Evolutionary conservation across 2,888 invertebrate species (phyloP).

Genomic region (Monochamus alternatus): DNA sequence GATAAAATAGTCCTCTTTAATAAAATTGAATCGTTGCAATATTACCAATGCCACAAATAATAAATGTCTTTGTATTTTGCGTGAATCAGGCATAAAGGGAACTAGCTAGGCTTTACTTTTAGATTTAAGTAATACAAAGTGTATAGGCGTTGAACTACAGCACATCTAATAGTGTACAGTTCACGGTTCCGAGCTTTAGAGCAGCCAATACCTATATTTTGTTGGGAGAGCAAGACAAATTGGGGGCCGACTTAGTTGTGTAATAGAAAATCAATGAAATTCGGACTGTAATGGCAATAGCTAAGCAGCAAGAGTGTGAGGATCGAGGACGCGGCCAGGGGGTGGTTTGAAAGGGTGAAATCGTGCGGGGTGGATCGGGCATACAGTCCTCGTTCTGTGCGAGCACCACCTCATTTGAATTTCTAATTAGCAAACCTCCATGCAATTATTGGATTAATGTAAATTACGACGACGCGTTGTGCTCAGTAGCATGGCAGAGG

Average conservation of each 20-base stretch:
- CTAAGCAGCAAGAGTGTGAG: conserved; percentile 54
- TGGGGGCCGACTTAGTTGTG: conserved; percentile 61
- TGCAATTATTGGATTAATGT: conserved; percentile 96
- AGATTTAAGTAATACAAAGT: no score
- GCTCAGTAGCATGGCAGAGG: conserved; percentile 66
- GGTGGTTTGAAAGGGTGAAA: conserved; percentile 51
- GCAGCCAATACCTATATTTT: conserved; percentile 34
- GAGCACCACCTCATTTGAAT: conserved; percentile 77
- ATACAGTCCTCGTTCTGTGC: conserved; percentile 53
- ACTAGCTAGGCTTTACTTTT: no score
- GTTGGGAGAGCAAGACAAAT: conserved; percentile 52
- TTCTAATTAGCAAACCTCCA: conserved; percentile 94
- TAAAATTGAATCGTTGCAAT: no score
- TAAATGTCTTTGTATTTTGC: no score
- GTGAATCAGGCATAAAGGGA: no score
- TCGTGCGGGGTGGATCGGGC: conserved; percentile 66
- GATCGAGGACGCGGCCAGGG: conserved; percentile 48
- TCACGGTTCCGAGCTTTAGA: no score
- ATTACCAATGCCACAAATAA: no score
- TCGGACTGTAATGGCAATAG: conserved; percentile 68
- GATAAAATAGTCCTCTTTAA: no score
- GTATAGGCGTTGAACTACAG: no score
- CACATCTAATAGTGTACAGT: no score
- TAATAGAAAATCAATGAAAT: conserved; percentile 71
- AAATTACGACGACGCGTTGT: conserved; percentile 75